Evolutionary conservation across 2,113 vertebrate genomes (phyloP).

Genomic region (Rynchops niger): DNA sequence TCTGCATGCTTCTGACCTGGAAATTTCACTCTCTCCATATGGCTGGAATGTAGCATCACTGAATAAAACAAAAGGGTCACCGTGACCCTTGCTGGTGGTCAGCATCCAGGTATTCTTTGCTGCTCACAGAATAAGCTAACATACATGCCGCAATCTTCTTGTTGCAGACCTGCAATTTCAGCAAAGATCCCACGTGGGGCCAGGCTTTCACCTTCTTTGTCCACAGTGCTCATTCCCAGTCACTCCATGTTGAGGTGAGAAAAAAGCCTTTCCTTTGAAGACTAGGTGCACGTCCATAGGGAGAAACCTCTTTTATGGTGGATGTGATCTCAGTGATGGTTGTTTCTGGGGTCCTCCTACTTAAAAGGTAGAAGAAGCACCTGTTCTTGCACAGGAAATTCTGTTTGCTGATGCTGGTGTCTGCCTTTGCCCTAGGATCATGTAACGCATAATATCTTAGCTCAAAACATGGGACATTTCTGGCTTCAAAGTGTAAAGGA

Average conservation of each 20-base stretch:
- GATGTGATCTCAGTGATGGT: neutral
- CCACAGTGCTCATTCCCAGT: conserved; percentile 77
- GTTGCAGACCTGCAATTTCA: conserved; percentile 81
- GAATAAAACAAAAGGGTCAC: neutral
- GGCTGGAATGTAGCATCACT: neutral
- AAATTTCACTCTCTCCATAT: neutral
- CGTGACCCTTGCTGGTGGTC: neutral
- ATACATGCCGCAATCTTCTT: neutral
- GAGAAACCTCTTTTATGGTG: neutral
- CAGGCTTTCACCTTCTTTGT: conserved; percentile 95
- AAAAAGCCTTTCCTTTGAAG: neutral
- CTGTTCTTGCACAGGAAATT: neutral
- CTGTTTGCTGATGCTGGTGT: neutral
- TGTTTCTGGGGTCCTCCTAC: neutral
- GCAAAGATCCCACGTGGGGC: conserved; percentile 89
- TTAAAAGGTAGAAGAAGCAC: neutral
- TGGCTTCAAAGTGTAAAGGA: neutral
- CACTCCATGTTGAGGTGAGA: conserved; percentile 86
- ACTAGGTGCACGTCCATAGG: fast-evolving
- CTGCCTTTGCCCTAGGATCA: neutral
- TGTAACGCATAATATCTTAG: neutral
- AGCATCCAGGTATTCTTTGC: neutral
- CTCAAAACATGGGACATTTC: neutral
- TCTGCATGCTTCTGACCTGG: neutral
- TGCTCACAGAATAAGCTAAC: neutral